Base-by-base conservation (phyloP, 2,113 vertebrate species). In the Festucalex cinctus region DNA sequence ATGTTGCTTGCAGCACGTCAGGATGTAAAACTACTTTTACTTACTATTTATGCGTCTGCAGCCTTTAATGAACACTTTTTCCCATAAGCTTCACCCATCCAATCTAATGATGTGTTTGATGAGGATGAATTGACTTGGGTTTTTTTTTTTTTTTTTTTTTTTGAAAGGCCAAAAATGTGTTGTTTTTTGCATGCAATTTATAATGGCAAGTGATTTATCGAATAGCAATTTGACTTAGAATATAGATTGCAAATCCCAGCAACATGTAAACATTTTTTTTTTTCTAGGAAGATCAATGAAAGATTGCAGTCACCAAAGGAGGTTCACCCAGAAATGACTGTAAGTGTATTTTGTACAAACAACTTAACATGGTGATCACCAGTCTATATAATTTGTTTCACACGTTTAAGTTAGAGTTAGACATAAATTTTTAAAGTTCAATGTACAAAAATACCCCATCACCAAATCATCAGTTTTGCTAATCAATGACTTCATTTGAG, bases 241-340 rank as follows among this genome's bases (percentile, higher is more conserved):
- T 46, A 46, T 63, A 9, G 26, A 63, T 32, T 28, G 41, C 22
- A 41, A 61, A 61, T 39, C 58, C 35, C 13, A 46, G 24, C 6
- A 46, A 20, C 22, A 20, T 32, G 10, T 61, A 59, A 59, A 59
- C 8, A 44, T 32, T 48, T 64, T 20, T 37, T 20, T n/a, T n/a
- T 32, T 6, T 3, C 2, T 1, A 39, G 24, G 9, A 13, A 26
- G 62, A 43, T 64, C 26, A 63, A 63, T 44, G 6, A 64, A 24
- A 64, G 62, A 64, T 64, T 64, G 17, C 9, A 28, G 24, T 48
- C 44, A 64, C 24, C 44, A 44, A 64, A 64, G 61, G 61, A 44
- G 13, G 10, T 1, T 22, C 4, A n/a, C n/a, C n/a, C 6, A 16
- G 7, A 37, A 7, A 43, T 3, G 41, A 63, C 41, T 5, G 22